Conservation (phyloP, 2,113 vertebrate species). For the Aramus guarauna region DNA sequence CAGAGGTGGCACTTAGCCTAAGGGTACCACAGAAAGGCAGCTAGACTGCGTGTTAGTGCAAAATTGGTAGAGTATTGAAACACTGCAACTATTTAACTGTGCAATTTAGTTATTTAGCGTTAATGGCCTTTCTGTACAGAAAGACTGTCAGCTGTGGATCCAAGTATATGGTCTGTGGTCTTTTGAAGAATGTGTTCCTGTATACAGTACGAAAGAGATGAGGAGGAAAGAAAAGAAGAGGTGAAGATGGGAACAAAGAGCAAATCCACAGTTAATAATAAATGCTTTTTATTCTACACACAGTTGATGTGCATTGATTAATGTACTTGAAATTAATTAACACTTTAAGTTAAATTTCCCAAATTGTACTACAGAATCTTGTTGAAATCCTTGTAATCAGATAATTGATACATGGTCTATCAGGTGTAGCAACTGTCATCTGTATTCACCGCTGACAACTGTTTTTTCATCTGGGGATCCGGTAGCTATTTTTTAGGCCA, state of each 20-base stretch:
- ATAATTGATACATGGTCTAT: background rate
- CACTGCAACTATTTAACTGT: background rate
- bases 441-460: background rate
- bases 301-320: background rate
- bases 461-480: background rate
- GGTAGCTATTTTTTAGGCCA: background rate
- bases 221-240: background rate
- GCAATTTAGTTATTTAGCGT: background rate
- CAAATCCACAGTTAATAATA: background rate
- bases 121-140: background rate
- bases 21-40: background rate
- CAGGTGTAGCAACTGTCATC: background rate
- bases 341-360: background rate
- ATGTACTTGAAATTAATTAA: background rate
- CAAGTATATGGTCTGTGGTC: background rate
- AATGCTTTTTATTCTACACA: background rate
- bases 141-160: background rate
- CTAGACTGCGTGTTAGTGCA: background rate
- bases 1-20: background rate
- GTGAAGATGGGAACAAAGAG: background rate
- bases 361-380: background rate
- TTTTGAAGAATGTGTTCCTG: background rate
- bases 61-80: background rate
- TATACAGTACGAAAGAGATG: rapidly evolving
- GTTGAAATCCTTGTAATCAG: background rate